Conservation (phyloP, 2,113 vertebrate genomes). For the Perca flavescens region DNA sequence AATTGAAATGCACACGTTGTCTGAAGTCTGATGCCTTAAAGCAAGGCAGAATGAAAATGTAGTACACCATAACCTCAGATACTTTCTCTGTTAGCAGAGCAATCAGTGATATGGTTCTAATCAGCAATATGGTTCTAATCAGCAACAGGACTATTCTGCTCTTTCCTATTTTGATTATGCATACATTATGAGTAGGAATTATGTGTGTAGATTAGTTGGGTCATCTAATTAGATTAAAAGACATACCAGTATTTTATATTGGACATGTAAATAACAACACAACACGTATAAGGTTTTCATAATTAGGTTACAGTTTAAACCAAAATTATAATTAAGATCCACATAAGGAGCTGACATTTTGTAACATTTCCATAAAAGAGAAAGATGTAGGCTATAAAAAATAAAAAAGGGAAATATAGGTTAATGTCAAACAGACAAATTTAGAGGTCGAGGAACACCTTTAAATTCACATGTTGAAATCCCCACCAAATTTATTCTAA, state of each 20-base stretch:
- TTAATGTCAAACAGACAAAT: not conserved
- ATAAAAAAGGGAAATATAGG: not conserved
- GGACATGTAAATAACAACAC: constrained; percentile 14
- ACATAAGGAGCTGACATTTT: not conserved
- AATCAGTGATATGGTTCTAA: constrained; percentile 46
- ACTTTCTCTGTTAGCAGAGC: constrained; percentile 13
- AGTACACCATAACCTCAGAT: constrained; percentile 47
- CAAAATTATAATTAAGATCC: constrained; percentile 17
- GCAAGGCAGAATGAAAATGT: constrained; percentile 47
- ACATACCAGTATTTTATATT: constrained; percentile 1
- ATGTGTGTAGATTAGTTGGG: constrained; percentile 19
- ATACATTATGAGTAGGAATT: constrained; percentile 38
- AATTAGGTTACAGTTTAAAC: constrained; percentile 11
- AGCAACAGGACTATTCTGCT: constrained; percentile 48
- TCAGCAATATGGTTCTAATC: constrained; percentile 61
- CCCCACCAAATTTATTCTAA: not conserved
- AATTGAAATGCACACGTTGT: constrained; percentile 77
- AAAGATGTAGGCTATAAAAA: no score
- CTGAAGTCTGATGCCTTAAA: constrained; percentile 55
- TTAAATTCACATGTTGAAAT: not conserved
- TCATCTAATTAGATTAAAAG: constrained; percentile 40
- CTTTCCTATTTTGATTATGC: constrained; percentile 47
- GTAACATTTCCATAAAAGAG: not conserved
- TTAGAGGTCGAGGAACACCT: not conserved
- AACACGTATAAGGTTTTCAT: constrained; percentile 9